Evolutionary conservation across 2,797 vertebrate species (phyloP).

Genomic region (Tokudaia tokunoshimensis): DNA sequence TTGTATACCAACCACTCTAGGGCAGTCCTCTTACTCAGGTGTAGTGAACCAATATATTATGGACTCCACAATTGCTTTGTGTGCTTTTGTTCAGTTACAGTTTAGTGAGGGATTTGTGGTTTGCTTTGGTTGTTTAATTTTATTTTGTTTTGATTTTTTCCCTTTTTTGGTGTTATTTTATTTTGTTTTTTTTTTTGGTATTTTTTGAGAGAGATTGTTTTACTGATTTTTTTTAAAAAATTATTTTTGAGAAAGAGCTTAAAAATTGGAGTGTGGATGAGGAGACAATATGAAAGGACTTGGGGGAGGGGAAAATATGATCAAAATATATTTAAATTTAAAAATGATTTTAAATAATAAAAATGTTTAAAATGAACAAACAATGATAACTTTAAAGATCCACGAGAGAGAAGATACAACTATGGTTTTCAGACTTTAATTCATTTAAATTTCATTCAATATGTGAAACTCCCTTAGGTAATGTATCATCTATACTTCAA

Average conservation of each 20-base stretch:
- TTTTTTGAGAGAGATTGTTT: not conserved
- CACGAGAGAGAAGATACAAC: not conserved
- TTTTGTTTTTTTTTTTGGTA: not conserved
- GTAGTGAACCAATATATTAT: not conserved
- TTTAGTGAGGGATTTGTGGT: not conserved
- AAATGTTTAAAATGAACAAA: not conserved
- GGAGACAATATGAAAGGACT: not conserved
- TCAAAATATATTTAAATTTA: not conserved
- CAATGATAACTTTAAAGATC: constrained; percentile 30
- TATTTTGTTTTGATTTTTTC: not conserved
- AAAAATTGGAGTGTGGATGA: too few species aligned
- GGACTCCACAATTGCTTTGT: not conserved
- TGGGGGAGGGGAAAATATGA: not conserved
- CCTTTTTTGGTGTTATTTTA: not conserved
- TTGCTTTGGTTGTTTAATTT: not conserved
- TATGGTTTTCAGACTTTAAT: not conserved
- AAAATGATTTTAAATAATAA: not conserved
- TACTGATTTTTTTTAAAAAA: not conserved
- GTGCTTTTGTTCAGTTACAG: not conserved
- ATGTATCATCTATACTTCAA: not conserved
- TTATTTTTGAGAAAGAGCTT: not conserved
- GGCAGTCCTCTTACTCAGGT: not conserved
- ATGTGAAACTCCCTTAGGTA: not conserved
- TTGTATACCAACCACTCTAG: not conserved
- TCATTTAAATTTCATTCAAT: not conserved